phyloP scores from a whole-genome alignment of 2,113 vertebrate genomes.

The Pristiophorus japonicus region DNA sequence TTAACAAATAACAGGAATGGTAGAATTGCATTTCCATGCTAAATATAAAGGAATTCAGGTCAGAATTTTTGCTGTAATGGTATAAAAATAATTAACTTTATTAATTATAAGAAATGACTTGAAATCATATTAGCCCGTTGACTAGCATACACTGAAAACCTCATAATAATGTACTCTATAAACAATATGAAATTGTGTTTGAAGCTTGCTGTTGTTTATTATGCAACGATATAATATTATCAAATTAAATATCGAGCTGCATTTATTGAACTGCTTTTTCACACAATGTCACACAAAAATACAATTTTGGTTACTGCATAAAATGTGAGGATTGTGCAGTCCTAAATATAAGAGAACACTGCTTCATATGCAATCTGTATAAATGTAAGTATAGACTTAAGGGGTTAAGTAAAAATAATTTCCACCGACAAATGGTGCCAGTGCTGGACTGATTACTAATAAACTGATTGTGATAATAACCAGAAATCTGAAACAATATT shows the following conservation, averaged over 20 bases:
- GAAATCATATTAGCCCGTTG: background rate
- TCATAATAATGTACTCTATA: background rate
- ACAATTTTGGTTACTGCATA: conserved; percentile 1
- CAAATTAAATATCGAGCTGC: background rate
- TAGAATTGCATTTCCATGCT: conserved; percentile 4
- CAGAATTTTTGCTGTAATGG: background rate
- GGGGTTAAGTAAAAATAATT: background rate
- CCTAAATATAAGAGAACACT: background rate
- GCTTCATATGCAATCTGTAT: background rate
- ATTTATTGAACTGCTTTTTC: background rate
- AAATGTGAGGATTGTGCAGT: background rate
- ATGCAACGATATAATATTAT: background rate
- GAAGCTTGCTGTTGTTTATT: background rate
- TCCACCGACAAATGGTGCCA: background rate
- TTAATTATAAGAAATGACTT: background rate
- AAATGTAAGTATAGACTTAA: background rate
- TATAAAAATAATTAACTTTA: conserved; percentile 29
- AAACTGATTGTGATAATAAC: background rate
- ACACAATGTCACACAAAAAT: background rate
- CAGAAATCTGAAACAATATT: background rate
- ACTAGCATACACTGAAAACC: background rate
- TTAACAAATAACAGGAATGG: background rate
- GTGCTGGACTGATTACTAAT: too few relatives aligned
- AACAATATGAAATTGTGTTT: background rate
- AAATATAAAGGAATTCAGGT: background rate